Base-by-base conservation (phyloP, 2,888 invertebrate species). In the Eupithecia centaureata region DNA sequence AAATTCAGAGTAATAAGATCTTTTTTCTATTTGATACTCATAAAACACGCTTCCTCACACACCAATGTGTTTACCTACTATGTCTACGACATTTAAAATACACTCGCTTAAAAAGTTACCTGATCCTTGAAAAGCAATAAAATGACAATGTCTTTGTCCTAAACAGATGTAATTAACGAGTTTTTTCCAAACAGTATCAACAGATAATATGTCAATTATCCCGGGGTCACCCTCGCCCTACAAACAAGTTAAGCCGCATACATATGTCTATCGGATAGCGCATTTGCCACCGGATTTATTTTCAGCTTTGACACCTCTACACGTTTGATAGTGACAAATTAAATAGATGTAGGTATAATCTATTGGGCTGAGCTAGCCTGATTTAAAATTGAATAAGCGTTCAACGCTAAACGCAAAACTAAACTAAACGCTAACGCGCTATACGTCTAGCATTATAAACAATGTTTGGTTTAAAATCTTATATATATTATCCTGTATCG, bases 151-250 rank as follows among this genome's bases (percentile, higher is more conserved):
- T 35, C 35, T 59, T 65, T 60, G 54, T 65, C 65, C 54, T 27
- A 30, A 59, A 61, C 65, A 65, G 60, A 61, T 35, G 56, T 65
- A 42, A 60, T 56, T 47, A 56, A 5, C 0, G 58, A 64, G 18
- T 61, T 65, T 56, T 61, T 65, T 61, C 65, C 32, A 61, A 65
- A 61, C 52, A 12, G 51, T 22, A 25, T 25, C 35, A 65, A 51
- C 59, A 27, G 51, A 51, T 58, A 59, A 51, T n/a, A 32, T 59
- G 35, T 51, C 51, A 52, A 63, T 64, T 58, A 59, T 35, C 38
- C 35, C 12, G 47, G 64, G 64, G 64, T 64, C 64, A 4, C 22
- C 30, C 57, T 64, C 64, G 5, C 22, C 30, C 57, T 25, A 27
- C 3, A 25, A 33, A 15, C 10, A 22, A 10, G 38, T 38, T 38